Conservation (phyloP, 2,797 vertebrate genomes). For the Lerista edwardsae region DNA sequence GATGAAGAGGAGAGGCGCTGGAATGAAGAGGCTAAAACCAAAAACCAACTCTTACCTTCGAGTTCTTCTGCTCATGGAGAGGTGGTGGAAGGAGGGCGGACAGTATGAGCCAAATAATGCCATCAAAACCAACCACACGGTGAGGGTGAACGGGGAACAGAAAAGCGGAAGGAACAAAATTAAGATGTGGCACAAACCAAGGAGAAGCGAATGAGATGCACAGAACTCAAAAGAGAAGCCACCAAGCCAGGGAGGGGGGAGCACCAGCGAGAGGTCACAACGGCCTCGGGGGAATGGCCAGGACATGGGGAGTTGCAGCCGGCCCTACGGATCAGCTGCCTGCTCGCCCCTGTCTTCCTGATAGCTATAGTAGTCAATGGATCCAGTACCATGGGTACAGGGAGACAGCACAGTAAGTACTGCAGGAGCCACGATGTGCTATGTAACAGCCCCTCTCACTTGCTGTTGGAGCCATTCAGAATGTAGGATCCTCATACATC, state of each 20-base stretch:
- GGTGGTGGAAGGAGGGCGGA: constrained; percentile 66
- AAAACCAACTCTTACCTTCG: constrained; percentile 78
- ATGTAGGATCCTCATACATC: too few species aligned
- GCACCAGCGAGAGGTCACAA: constrained; percentile 28
- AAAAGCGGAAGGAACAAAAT: constrained; percentile 76
- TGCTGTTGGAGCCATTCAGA: too few species aligned
- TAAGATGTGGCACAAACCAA: constrained; percentile 74
- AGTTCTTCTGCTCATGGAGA: constrained; percentile 87
- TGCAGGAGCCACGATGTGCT: too few species aligned
- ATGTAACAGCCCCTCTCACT: too few species aligned
- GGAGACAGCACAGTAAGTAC: too few species aligned
- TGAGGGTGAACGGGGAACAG: constrained; percentile 64
- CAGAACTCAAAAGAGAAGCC: constrained; percentile 58
- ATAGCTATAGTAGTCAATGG: constrained; percentile 27
- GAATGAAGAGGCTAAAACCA: constrained; percentile 39
- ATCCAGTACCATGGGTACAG: too few species aligned
- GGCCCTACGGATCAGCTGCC: not conserved
- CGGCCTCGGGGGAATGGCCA: accelerated
- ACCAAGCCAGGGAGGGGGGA: not conserved
- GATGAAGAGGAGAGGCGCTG: constrained; percentile 28
- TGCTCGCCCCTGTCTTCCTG: not conserved
- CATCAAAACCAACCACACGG: constrained; percentile 79
- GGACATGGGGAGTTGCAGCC: not conserved
- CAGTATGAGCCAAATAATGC: constrained; percentile 83
- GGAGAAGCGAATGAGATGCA: constrained; percentile 68